Evolutionary conservation across 2,888 invertebrate species (phyloP), one percentile per base, ranked within the genome.

Genomic region (Stenotaenia linearis): DNA sequence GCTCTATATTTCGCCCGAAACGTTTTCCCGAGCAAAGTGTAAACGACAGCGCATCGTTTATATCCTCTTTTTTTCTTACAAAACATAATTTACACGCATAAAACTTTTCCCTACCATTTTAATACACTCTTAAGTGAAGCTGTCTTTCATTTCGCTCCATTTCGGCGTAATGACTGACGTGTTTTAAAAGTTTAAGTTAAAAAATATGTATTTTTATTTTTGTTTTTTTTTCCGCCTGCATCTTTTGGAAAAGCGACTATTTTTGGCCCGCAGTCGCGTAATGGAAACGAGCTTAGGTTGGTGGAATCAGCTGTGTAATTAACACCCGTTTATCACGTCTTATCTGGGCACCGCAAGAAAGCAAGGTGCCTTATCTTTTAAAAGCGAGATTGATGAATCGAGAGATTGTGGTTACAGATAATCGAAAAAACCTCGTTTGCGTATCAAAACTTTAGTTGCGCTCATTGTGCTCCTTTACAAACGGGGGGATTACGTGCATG

Each of bases 301-400:
- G 45, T 69, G 69, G 69, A 69, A 69, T 69, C 69, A 69, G 69
- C 69, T 69, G 69, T 69, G 69, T 69, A 69, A 69, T 69, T 69
- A 69, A 69, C 69, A 69, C 69, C 69, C 69, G 69, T 69, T 69
- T 69, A 69, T 69, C 69, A 69, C 69, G 69, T 69, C 69, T 69
- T 69, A 69, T 69, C 69, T 69, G 69, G 28, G 69, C 69, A 69
- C 69, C 25, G 69, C 69, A 69, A 69, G 69, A 69, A 69, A 69
- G 25, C 25, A 69, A 69, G 69, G 69, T 69, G 69, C 69, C 69
- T 69, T 69, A 69, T 69, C 69, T 69, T 23, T 69, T 5, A 28
- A 69, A 69, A 23, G 69, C 28, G 50, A 69, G 69, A 69, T 69
- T 69, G 69, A 69, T 69, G 69, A 69, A 69, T 69, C 69, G 28